Evolutionary conservation across 2,888 invertebrate genomes (phyloP).

Genomic region (Drosophila nigricruria): DNA sequence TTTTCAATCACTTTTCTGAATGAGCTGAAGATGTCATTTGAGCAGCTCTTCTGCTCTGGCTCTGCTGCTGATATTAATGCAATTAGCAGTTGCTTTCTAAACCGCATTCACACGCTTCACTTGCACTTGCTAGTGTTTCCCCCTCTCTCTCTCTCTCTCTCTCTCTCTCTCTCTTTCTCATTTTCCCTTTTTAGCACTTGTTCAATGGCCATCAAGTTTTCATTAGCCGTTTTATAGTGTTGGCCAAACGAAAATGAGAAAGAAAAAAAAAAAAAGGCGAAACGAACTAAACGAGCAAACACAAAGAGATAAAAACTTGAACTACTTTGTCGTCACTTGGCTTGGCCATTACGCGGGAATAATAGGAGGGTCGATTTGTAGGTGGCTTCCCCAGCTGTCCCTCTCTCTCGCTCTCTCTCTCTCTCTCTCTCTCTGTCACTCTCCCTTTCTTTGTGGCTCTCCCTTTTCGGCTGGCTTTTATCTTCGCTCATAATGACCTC

Average conservation of each 20-base stretch:
- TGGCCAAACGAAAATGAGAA: slow-evolving; percentile 24
- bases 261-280: background rate
- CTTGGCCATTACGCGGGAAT: slow-evolving; percentile 59
- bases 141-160: slow-evolving; percentile 1
- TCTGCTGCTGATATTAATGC: slow-evolving; percentile 8
- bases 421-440: background rate
- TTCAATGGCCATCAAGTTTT: slow-evolving; percentile 74
- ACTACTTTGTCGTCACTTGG: slow-evolving; percentile 77
- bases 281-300: slow-evolving; percentile 23
- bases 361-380: background rate
- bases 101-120: slow-evolving; percentile 19
- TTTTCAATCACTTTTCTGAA: background rate
- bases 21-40: background rate
- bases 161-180: background rate
- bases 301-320: slow-evolving; percentile 66
- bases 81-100: slow-evolving; percentile 46
- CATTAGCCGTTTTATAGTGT: slow-evolving; percentile 66
- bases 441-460: background rate
- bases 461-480: background rate
- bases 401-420: background rate
- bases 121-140: background rate
- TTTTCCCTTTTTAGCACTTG: slow-evolving; percentile 43
- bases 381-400: background rate
- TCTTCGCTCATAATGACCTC: slow-evolving; percentile 71
- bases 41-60: background rate